Conservation (phyloP, 2,113 vertebrate species). For the Takifugu bimaculatus region DNA sequence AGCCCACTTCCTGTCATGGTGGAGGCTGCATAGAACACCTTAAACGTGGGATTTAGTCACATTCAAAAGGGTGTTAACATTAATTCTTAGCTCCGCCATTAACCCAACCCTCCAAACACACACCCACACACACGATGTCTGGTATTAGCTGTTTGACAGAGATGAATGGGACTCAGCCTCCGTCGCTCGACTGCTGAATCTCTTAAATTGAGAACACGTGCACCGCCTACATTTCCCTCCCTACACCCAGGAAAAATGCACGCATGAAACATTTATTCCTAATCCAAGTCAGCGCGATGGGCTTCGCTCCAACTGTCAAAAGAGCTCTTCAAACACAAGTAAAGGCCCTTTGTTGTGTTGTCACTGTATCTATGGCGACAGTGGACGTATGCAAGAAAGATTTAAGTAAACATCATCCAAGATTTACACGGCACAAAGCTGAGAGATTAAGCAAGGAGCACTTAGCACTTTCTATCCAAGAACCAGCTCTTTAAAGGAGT, state of each 20-base stretch:
- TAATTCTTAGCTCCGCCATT: constrained; percentile 1
- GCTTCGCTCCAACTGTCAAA: background rate
- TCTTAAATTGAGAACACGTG: constrained; percentile 2
- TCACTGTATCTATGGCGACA: too few species aligned
- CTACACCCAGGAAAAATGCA: too few species aligned
- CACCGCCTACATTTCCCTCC: background rate
- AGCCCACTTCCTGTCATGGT: background rate
- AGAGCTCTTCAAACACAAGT: background rate
- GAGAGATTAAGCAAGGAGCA: too few species aligned
- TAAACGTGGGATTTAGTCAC: too few species aligned
- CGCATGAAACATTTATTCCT: background rate
- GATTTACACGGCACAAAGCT: too few species aligned
- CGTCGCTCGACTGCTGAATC: constrained; percentile 31
- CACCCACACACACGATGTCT: constrained; percentile 39
- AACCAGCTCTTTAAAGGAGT: background rate
- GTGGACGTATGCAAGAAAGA: too few species aligned
- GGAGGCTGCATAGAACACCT: too few species aligned
- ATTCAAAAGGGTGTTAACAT: too few species aligned
- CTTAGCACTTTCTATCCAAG: background rate
- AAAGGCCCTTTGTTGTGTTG: too few species aligned
- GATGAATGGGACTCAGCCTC: constrained; percentile 50
- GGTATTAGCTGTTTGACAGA: constrained; percentile 61
- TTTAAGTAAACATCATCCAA: too few species aligned
- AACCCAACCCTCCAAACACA: constrained; percentile 1
- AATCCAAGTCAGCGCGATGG: background rate